Conservation (phyloP, 2,888 invertebrate species). For the Drosophila glabriapex region DNA sequence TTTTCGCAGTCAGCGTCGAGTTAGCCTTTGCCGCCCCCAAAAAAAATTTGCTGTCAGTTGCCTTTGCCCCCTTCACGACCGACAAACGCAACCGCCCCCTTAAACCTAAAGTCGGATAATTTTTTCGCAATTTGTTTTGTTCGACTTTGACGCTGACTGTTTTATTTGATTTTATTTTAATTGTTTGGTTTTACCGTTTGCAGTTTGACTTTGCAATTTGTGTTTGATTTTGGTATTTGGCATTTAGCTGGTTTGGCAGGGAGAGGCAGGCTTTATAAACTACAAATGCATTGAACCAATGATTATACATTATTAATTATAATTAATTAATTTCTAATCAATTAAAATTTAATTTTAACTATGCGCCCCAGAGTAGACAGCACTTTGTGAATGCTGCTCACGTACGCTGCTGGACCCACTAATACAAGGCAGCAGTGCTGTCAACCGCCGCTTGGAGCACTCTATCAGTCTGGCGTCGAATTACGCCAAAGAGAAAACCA, state of each 20-base stretch:
- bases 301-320: constrained; percentile 5
- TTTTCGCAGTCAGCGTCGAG: constrained; percentile 67
- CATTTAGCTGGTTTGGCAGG: background rate
- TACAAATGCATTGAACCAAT: background rate
- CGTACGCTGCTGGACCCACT: constrained; percentile 21
- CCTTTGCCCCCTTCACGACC: constrained; percentile 3
- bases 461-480: constrained; percentile 68
- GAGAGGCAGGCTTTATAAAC: background rate
- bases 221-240: constrained; percentile 41
- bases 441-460: constrained; percentile 50
- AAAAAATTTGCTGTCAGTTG: constrained; percentile 40
- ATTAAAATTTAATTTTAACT: background rate
- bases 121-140: constrained; percentile 73
- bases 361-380: constrained; percentile 60
- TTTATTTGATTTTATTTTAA: constrained; percentile 30
- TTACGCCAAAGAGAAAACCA: constrained; percentile 14
- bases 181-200: constrained; percentile 20
- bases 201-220: constrained; percentile 68
- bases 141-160: constrained; percentile 71
- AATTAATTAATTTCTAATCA: constrained; percentile 4
- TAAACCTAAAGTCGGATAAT: constrained; percentile 38
- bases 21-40: constrained; percentile 77
- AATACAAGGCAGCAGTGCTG: constrained; percentile 7
- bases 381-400: constrained; percentile 3
- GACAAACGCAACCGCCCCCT: constrained; percentile 10